A percentile compares a stretch with the other conserved stretches of the same genome.
Conservation (phyloP, 2,888 invertebrate genomes). For the Drosophila kuntzei region DNA sequence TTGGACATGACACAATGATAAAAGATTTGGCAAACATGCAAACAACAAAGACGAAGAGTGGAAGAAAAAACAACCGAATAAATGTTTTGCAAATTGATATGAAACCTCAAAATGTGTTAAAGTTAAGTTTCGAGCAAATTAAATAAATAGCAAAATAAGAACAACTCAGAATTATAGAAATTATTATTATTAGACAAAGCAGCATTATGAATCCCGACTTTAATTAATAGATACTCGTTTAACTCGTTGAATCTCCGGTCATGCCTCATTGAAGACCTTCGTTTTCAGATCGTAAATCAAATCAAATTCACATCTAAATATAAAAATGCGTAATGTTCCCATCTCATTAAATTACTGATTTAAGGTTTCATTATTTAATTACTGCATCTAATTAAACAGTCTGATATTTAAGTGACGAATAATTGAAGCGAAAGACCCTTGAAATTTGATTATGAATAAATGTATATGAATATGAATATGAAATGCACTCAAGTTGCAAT, state of each 20-base stretch:
- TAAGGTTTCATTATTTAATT: slow-evolving; percentile 23
- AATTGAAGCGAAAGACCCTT: slow-evolving; percentile 34
- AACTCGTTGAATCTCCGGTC: slow-evolving; percentile 35
- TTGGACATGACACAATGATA: slow-evolving; percentile 65
- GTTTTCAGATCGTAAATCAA: slow-evolving; percentile 35
- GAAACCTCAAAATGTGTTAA: slow-evolving; percentile 33
- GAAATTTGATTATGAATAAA: background rate
- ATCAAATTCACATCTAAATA: slow-evolving; percentile 28
- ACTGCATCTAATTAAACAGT: slow-evolving; percentile 37
- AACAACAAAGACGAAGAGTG: slow-evolving; percentile 21
- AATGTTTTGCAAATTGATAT: slow-evolving; percentile 62
- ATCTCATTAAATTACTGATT: slow-evolving; percentile 1
- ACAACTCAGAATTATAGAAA: slow-evolving; percentile 40
- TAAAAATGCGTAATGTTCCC: background rate
- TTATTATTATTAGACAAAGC: slow-evolving; percentile 42
- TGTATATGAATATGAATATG: slow-evolving; percentile 29
- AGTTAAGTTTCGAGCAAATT: slow-evolving; percentile 46
- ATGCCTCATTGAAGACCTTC: slow-evolving; percentile 61
- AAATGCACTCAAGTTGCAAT: slow-evolving; percentile 62
- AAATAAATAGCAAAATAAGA: slow-evolving; percentile 43
- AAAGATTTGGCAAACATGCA: slow-evolving; percentile 59
- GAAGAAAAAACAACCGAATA: slow-evolving; percentile 13
- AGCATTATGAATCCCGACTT: slow-evolving; percentile 4
- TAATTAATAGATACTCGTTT: slow-evolving; percentile 50
- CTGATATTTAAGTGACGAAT: slow-evolving; percentile 11